Conservation (phyloP, 2,797 vertebrate species). For the Syngnathus acus region DNA sequence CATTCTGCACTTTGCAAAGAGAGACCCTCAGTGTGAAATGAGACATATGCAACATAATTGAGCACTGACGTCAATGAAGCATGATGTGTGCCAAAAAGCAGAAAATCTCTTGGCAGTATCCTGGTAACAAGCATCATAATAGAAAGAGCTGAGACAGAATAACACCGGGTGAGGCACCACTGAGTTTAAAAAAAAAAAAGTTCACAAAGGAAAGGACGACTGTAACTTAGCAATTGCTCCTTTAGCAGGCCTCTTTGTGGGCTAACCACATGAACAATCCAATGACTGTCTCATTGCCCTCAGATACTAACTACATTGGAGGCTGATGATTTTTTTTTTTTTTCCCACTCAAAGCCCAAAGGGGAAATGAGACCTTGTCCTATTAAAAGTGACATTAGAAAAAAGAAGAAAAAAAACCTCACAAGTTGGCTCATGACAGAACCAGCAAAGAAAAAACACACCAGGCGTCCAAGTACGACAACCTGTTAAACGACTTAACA, state of each 20-base stretch:
- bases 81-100: slow-evolving; percentile 57
- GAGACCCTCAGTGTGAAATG: slow-evolving; percentile 42
- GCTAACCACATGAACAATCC: slow-evolving; percentile 37
- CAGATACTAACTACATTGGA: slow-evolving; percentile 47
- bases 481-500: background rate
- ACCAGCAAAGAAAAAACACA: slow-evolving; percentile 41
- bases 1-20: slow-evolving; percentile 40
- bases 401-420: slow-evolving; percentile 60
- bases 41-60: slow-evolving; percentile 42
- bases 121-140: slow-evolving; percentile 62
- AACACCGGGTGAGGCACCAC: slow-evolving; percentile 35
- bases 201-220: background rate
- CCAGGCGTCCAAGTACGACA: background rate
- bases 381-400: slow-evolving; percentile 76
- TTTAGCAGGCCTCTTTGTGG: slow-evolving; percentile 8
- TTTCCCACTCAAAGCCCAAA: slow-evolving; percentile 71
- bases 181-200: background rate
- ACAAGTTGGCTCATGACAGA: slow-evolving; percentile 59
- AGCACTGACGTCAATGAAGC: slow-evolving; percentile 69
- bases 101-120: slow-evolving; percentile 62
- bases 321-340: slow-evolving; percentile 67
- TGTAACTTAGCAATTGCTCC: background rate
- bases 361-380: slow-evolving; percentile 76
- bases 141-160: slow-evolving; percentile 38
- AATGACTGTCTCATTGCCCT: slow-evolving; percentile 52